These are phyloP conservation scores for Sterna hirundo DNA, from an alignment of 2,113 vertebrate species.

Conservation along the genomic window DNA sequence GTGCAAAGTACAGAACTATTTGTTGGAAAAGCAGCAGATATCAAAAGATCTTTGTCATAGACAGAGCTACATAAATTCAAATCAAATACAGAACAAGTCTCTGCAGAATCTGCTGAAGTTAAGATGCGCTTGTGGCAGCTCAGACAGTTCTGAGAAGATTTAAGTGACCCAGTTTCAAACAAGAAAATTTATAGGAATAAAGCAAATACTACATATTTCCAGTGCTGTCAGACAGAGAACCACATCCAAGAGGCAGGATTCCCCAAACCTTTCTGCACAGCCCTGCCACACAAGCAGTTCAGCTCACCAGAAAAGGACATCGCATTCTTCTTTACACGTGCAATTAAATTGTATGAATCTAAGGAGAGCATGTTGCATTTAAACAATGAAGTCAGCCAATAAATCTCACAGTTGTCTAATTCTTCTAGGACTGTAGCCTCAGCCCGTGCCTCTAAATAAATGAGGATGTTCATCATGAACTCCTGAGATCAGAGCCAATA, in stretches of 20 bases:
- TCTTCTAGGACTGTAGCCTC: background rate
- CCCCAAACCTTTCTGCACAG: background rate
- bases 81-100: background rate
- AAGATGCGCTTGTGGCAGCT: background rate
- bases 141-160: background rate
- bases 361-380: background rate
- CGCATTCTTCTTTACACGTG: background rate
- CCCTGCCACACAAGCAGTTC: background rate
- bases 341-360: background rate
- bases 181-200: background rate
- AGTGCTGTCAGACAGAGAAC: background rate
- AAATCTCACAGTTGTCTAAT: background rate
- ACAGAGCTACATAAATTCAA: background rate
- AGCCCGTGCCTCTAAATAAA: background rate
- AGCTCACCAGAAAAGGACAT: constrained; percentile 54
- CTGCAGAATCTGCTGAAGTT: background rate
- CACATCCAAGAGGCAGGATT: background rate
- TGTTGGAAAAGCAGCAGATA: background rate
- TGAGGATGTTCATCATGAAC: background rate
- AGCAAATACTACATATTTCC: background rate
- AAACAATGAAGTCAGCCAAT: constrained; percentile 40
- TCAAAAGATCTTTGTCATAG: background rate
- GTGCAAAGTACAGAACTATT: background rate
- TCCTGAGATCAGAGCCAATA: background rate
- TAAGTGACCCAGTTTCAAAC: background rate